phyloP scores from a whole-genome alignment of 1,140 invertebrate genomes.

The Bombus sibiricus region DNA sequence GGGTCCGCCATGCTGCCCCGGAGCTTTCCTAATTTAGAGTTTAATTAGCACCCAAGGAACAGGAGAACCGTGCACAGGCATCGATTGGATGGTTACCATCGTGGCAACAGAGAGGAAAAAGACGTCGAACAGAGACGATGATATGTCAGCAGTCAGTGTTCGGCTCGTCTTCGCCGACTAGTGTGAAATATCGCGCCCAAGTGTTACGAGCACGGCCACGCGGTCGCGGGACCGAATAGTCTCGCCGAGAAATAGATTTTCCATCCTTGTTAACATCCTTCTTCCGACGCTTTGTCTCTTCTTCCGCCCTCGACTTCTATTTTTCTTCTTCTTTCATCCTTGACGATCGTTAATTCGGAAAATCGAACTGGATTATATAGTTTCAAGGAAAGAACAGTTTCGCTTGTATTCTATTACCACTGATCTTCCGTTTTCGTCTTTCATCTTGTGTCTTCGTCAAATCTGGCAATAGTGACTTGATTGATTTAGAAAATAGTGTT shows the following conservation, averaged over 20 bases:
- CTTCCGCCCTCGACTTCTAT: not conserved
- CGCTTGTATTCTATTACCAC: too few relatives aligned
- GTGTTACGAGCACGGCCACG: constrained; percentile 78
- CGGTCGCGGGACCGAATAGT: constrained; percentile 39
- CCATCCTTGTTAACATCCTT: constrained; percentile 37
- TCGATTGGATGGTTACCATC: constrained; percentile 51
- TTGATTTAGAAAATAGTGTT: too few relatives aligned
- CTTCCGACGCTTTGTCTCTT: not conserved
- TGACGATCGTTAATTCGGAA: not conserved
- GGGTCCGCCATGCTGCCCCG: constrained; percentile 63
- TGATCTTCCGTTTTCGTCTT: not conserved
- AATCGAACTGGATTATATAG: constrained; percentile 21
- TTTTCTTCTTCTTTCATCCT: not conserved
- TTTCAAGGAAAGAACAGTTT: not conserved
- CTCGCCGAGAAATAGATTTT: constrained; percentile 29
- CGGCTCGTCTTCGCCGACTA: constrained; percentile 74
- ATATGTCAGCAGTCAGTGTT: constrained; percentile 62
- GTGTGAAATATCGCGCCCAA: constrained; percentile 83
- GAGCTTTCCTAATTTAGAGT: constrained; percentile 67
- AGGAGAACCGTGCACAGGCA: constrained; percentile 51
- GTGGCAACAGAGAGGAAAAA: constrained; percentile 46
- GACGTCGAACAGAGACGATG: constrained; percentile 56
- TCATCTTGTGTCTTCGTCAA: not conserved
- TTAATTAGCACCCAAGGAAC: constrained; percentile 68
- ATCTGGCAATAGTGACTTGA: too few relatives aligned